Evolutionary conservation across 2,888 invertebrate genomes (phyloP).

Genomic region (Apoda limacodes): DNA sequence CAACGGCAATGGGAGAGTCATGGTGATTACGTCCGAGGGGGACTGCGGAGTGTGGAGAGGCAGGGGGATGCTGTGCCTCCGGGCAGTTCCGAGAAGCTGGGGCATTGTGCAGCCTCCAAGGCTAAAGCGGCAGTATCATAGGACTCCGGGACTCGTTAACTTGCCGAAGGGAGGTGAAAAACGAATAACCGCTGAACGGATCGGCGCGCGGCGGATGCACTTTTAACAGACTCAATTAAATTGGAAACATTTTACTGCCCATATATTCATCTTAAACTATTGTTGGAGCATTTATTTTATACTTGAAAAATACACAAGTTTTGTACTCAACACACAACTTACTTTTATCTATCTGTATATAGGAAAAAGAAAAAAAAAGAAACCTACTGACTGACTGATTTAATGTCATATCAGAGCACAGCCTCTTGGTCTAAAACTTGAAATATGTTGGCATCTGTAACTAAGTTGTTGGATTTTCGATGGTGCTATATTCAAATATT

Average conservation of each 20-base stretch:
- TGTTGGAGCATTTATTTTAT: no score
- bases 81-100: slow-evolving; percentile 48
- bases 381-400: no score
- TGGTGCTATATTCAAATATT: no score
- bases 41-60: slow-evolving; percentile 26
- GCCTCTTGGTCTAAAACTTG: no score
- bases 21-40: slow-evolving; percentile 38
- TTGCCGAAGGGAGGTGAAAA: slow-evolving; percentile 43
- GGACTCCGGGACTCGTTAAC: slow-evolving; percentile 48
- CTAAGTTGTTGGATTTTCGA: no score
- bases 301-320: no score
- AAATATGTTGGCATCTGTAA: no score
- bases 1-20: slow-evolving; percentile 32
- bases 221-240: slow-evolving; percentile 43
- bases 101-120: slow-evolving; percentile 41
- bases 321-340: no score
- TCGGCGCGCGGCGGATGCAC: slow-evolving; percentile 25
- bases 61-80: slow-evolving; percentile 19
- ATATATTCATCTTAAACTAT: slow-evolving; percentile 18
- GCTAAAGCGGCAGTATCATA: slow-evolving; percentile 59
- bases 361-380: no score
- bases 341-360: no score
- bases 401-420: no score
- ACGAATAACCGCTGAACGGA: slow-evolving; percentile 30
- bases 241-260: slow-evolving; percentile 31